Evolutionary conservation across 1,140 invertebrate genomes (phyloP).

Genomic region (Aradophagus sp.): DNA sequence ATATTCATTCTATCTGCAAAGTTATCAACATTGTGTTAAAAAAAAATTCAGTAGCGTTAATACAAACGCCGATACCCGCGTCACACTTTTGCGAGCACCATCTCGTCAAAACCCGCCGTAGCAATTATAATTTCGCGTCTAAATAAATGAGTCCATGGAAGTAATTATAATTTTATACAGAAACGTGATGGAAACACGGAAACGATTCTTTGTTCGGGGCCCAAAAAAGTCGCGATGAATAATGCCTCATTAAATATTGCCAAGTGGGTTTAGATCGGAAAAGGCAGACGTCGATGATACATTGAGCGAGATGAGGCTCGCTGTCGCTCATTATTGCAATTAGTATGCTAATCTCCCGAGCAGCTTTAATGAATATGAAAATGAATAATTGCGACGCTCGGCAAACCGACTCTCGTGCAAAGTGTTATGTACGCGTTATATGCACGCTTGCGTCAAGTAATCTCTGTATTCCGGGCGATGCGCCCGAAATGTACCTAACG

Average conservation of each 20-base stretch:
- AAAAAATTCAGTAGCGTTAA: no score
- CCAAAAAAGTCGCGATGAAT: conserved; percentile 20
- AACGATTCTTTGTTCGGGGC: conserved; percentile 1
- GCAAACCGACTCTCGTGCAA: conserved; percentile 30
- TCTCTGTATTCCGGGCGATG: conserved; percentile 32
- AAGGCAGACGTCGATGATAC: conserved; percentile 50
- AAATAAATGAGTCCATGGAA: no score
- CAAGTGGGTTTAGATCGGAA: conserved; percentile 17
- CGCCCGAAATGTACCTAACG: conserved; percentile 11
- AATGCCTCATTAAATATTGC: conserved; percentile 27
- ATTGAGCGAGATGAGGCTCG: conserved; percentile 33
- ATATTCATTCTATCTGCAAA: no score
- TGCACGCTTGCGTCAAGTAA: conserved; percentile 38
- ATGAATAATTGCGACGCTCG: conserved; percentile 51
- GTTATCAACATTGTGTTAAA: no score
- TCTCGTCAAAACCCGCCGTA: no score
- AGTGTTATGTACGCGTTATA: conserved; percentile 45
- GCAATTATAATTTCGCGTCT: neutral
- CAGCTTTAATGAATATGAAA: conserved; percentile 57
- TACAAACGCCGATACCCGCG: no score
- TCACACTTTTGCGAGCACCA: no score
- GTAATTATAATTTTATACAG: no score
- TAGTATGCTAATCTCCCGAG: conserved; percentile 51
- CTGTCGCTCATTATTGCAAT: conserved; percentile 57
- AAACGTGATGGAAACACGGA: neutral